Evolutionary conservation across 2,113 vertebrate genomes (phyloP), one percentile per base, ranked within the genome.

Genomic region (Nematolebias whitei): DNA sequence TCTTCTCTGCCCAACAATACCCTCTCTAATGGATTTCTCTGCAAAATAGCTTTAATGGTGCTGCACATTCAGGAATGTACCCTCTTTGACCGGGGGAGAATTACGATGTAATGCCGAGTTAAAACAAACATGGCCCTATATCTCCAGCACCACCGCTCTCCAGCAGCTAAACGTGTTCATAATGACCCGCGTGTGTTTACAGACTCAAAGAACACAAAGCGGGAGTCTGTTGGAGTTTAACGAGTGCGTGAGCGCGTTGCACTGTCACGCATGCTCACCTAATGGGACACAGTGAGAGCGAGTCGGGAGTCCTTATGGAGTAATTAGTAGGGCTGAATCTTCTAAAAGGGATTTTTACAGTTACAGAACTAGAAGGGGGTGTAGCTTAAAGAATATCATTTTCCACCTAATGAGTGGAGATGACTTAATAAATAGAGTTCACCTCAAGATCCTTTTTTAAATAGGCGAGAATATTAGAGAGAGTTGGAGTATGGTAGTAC

Each of bases 181-280:
- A 79, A 72, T 84, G 82, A 89, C 85, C 88, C 64, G 43, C 38
- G 70, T 86, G 71, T 86, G 80, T 89, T 88, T 84, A 89, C 80
- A 87, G 78, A 89, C 81, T 74, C 35, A 8, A 35, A 15, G 23
- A 44, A 15, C 71, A 59, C 80, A 63, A 2, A 35, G 56, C 14
- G 45, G 71, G 72, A 85, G 85, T 80, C 83, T 88, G 86, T 88
- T 85, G 61, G 59, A 83, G 15, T 87, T 89, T 88, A 87, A 90
- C 59, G 32, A 87, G 85, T 63, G 75, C 76, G 76, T 49, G 53
- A 61, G 71, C 57, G 35, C 12, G 22, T 35, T 45, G 16, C 40
- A 23, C 54, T 7, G 12, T 15, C 13, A 23, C 49, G 56, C 80
- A 50, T 43, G 13, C 60, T 12, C 48, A 51, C 39, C 66, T 75